Base-by-base conservation (phyloP, 2,888 invertebrate genomes). In the Orchesella flavescens region DNA sequence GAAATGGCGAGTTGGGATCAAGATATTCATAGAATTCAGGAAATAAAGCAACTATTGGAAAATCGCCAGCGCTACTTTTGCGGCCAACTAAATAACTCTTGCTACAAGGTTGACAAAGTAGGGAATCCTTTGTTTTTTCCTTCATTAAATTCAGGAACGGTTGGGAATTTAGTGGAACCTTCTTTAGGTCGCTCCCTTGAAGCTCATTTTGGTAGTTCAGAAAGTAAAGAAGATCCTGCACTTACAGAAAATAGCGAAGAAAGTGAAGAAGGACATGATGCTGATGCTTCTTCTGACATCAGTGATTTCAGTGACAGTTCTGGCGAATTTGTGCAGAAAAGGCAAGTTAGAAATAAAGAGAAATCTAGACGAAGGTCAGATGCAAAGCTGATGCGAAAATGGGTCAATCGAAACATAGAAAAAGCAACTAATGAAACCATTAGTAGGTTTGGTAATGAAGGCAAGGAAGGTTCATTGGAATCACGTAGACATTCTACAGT, bases 21-120 rank as follows among this genome's bases (percentile, higher is more conserved):
- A 23, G 78, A 78, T 21, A 69, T 78, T 61, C 78, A 78, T 10
- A 44, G 78, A 61, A 71, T 78, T 23, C 78, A 78, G 15, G 78
- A 78, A 61, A 71, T 78, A 17, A 69, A 71, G 13, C 46, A 71
- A 44, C 49, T 78, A 15, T 34, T 78, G 7, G 78, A 78, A 63
- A 49, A 34, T 49, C 59, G 78, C 12, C 69, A 78, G 61, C 59
- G 43, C 4, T 78, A 61, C 59, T 78, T 78, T 21, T 44, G 61
- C 5, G 71, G 53, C 19, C 61, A 78, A 13, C 53, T 78, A 24
- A 61, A 57, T 15, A 59, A 19, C 49, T 44, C 77, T 13, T 21
- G 15, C 21, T 76, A 77, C 23, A 77, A 68, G n/a, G 24, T 77
- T 21, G 77, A 77, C 19, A 43, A 19, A 2, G 24, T 57, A 0